Evolutionary conservation across 1,140 invertebrate genomes (phyloP).

Genomic region (Cydia pomonella): DNA sequence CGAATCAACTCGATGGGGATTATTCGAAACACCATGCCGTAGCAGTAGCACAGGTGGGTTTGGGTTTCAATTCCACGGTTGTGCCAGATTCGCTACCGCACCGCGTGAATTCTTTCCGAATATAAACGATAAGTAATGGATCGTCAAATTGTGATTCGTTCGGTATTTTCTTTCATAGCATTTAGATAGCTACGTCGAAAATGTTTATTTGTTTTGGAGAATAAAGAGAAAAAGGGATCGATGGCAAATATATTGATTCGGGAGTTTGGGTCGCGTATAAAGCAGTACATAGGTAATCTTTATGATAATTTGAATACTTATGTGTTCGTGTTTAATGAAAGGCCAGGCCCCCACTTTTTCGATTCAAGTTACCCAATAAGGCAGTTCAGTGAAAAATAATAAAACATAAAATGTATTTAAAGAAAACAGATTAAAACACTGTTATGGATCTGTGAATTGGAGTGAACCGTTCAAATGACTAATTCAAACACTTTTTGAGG

Average conservation of each 20-base stretch:
- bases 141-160: conserved; percentile 25
- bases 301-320: too few relatives aligned
- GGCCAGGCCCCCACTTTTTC: too few relatives aligned
- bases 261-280: too few relatives aligned
- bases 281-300: too few relatives aligned
- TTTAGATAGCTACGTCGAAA: neutral
- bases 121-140: conserved; percentile 4
- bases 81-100: conserved; percentile 30
- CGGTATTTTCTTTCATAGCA: neutral
- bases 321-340: too few relatives aligned
- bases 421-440: too few relatives aligned
- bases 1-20: conserved; percentile 53
- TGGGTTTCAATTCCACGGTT: conserved; percentile 13
- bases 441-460: too few relatives aligned
- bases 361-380: too few relatives aligned
- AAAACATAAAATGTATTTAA: too few relatives aligned
- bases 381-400: too few relatives aligned
- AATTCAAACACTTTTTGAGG: too few relatives aligned
- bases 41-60: conserved; percentile 3
- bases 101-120: neutral
- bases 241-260: neutral
- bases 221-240: neutral
- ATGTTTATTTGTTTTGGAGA: neutral
- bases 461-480: too few relatives aligned
- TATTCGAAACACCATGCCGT: conserved; percentile 48